Evolutionary conservation across 1,140 invertebrate species (phyloP).

Genomic region (Brachionus paranguensis): DNA sequence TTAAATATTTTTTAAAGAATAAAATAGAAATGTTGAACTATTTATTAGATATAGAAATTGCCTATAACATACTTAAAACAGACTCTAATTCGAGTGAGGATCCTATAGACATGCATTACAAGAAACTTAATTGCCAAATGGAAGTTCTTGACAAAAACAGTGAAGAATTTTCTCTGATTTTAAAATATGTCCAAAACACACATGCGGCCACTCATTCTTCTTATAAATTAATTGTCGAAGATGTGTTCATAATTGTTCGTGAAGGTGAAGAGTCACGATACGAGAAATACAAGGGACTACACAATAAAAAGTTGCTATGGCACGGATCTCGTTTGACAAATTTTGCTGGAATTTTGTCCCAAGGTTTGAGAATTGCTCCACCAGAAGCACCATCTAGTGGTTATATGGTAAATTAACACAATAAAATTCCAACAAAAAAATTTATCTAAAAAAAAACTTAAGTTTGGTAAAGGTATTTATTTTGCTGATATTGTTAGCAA

Average conservation of each 20-base stretch:
- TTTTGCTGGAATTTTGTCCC: slow-evolving; percentile 87
- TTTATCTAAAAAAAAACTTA: slow-evolving; percentile 77
- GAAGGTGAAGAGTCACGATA: slow-evolving; percentile 73
- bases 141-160: slow-evolving; percentile 43
- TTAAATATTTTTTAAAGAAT: slow-evolving; percentile 32
- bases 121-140: slow-evolving; percentile 78
- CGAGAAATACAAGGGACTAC: slow-evolving; percentile 73
- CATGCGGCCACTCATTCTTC: slow-evolving; percentile 74
- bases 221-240: slow-evolving; percentile 69
- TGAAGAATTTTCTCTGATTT: slow-evolving; percentile 70
- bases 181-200: slow-evolving; percentile 75
- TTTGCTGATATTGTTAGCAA: slow-evolving; percentile 99
- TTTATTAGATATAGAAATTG: slow-evolving; percentile 85
- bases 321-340: slow-evolving; percentile 91
- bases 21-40: slow-evolving; percentile 87
- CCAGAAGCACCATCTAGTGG: slow-evolving; percentile 74
- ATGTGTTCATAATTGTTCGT: slow-evolving; percentile 64
- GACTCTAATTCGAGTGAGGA: slow-evolving; percentile 57
- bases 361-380: slow-evolving; percentile 91
- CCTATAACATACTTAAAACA: slow-evolving; percentile 74
- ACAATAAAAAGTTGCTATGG: slow-evolving; percentile 84
- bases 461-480: slow-evolving; percentile 86
- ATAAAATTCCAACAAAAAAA: not conserved
- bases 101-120: slow-evolving; percentile 78
- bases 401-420: slow-evolving; percentile 22